Percentiles rank a stretch among this genome's conserved stretches.
Conservation (phyloP, 2,888 invertebrate species). For the Taphrorychus bicolor region DNA sequence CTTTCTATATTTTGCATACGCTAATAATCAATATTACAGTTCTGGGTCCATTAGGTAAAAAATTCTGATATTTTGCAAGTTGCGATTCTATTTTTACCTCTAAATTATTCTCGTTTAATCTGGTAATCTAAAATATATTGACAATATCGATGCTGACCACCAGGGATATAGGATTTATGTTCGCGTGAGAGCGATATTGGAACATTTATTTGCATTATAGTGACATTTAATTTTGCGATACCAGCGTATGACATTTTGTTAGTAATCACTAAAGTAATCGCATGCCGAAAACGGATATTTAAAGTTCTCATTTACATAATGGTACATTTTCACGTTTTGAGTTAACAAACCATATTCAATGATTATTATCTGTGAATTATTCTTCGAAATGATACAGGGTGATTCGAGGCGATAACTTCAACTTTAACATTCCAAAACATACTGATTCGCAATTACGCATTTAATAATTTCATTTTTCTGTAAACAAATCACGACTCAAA, state of each 20-base stretch:
- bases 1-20: too few species aligned
- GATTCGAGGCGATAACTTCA: too few species aligned
- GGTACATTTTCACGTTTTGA: too few species aligned
- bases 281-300: too few species aligned
- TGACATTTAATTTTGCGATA: conserved; percentile 3
- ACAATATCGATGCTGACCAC: conserved; percentile 3
- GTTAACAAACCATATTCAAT: too few species aligned
- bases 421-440: too few species aligned
- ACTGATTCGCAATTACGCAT: too few species aligned
- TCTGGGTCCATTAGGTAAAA: not conserved
- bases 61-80: not conserved
- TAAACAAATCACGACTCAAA: too few species aligned
- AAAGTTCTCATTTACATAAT: too few species aligned
- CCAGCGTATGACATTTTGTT: not conserved
- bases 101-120: not conserved
- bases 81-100: not conserved
- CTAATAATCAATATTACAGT: not conserved
- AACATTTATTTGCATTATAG: conserved; percentile 5
- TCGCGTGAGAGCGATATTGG: conserved; percentile 1
- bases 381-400: too few species aligned
- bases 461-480: too few species aligned
- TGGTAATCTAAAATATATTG: conserved; percentile 6
- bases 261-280: not conserved
- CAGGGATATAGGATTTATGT: not conserved
- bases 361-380: too few species aligned